Percentiles rank a stretch among this genome's conserved stretches.
These are phyloP conservation scores for Chymomyza costata DNA, from an alignment of 1,140 invertebrate genomes.

Conservation along the genomic window DNA sequence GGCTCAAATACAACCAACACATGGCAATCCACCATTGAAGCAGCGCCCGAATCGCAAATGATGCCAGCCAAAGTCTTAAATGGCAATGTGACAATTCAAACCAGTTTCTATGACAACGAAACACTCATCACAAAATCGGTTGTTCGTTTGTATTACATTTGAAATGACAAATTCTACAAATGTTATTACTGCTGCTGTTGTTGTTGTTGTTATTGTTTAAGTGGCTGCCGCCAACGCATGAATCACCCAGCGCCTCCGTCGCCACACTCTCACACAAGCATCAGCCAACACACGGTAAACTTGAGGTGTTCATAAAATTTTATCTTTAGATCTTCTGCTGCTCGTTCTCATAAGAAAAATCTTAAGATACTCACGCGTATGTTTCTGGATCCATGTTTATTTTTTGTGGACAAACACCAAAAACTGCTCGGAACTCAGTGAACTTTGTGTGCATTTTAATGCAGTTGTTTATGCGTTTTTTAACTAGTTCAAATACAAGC, in stretches of 20 bases:
- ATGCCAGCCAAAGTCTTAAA: slow-evolving; percentile 98
- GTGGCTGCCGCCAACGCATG: too few species aligned
- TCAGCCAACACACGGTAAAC: slow-evolving; percentile 7
- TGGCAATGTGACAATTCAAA: slow-evolving; percentile 99
- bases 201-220: too few species aligned
- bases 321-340: slow-evolving; percentile 13
- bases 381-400: too few species aligned
- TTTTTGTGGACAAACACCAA: neutral
- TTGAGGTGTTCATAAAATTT: slow-evolving; percentile 32
- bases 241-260: neutral
- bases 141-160: slow-evolving; percentile 97
- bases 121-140: slow-evolving; percentile 95
- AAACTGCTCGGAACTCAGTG: slow-evolving; percentile 1
- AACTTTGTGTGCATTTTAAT: slow-evolving; percentile 49
- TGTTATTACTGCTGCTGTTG: too few species aligned
- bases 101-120: slow-evolving; percentile 98
- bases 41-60: slow-evolving; percentile 99
- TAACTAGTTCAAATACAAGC: slow-evolving; percentile 36
- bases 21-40: slow-evolving; percentile 98
- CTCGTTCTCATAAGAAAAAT: slow-evolving; percentile 8
- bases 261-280: slow-evolving; percentile 24
- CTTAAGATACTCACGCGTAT: too few species aligned
- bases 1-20: slow-evolving; percentile 99
- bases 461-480: slow-evolving; percentile 59
- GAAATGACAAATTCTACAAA: slow-evolving; percentile 57